These are phyloP conservation scores for Oceanodroma tethys DNA, from an alignment of 2,113 vertebrate genomes.

Conservation along the genomic window DNA sequence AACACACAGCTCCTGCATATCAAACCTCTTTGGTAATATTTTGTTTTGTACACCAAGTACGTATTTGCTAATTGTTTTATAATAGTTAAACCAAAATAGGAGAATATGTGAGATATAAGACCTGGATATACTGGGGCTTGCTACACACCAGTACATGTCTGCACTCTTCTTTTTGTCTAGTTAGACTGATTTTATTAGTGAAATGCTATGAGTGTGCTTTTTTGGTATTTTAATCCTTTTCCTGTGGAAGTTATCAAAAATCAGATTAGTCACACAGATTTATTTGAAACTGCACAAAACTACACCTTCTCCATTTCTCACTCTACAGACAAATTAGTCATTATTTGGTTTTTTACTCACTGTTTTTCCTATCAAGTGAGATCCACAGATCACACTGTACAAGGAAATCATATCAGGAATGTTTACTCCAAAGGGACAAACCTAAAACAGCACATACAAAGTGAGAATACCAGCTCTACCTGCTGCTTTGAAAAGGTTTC, in stretches of 20 bases:
- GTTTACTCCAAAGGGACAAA: neutral
- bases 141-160: neutral
- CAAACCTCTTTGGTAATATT: neutral
- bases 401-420: neutral
- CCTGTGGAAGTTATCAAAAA: neutral
- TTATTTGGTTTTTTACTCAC: neutral
- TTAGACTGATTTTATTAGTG: neutral
- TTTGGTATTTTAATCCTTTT: neutral
- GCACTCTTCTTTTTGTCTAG: neutral
- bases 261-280: neutral
- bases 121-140: neutral
- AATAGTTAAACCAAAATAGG: neutral
- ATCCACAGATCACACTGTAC: neutral
- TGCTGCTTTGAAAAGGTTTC: neutral
- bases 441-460: neutral
- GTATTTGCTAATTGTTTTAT: neutral
- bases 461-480: neutral
- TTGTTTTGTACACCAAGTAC: neutral
- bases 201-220: neutral
- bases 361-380: neutral
- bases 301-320: neutral
- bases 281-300: neutral
- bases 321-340: neutral
- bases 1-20: neutral
- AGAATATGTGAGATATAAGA: neutral